Percentiles rank a stretch among this genome's conserved stretches.
phyloP scores from a whole-genome alignment of 2,888 invertebrate species.

The Dichetophora obliterata region DNA sequence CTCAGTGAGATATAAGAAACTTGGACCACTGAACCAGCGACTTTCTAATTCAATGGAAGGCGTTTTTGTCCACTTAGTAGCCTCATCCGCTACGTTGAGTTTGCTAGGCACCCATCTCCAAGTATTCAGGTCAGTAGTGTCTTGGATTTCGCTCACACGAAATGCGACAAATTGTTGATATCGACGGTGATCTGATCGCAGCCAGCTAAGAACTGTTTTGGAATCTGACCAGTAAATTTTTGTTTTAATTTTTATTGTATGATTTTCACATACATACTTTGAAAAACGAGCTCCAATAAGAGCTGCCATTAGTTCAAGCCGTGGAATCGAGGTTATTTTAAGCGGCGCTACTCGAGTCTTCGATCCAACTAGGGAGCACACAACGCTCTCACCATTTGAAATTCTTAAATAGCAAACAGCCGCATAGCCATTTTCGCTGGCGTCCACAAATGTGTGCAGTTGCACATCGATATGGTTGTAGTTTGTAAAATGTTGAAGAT shows the following conservation, averaged over 20 bases:
- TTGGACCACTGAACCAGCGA: slow-evolving; percentile 33
- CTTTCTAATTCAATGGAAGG: neutral
- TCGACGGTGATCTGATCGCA: slow-evolving; percentile 39
- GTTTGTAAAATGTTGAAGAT: neutral
- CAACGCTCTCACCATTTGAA: neutral
- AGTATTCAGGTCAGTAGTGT: neutral
- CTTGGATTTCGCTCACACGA: slow-evolving; percentile 37
- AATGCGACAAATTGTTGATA: slow-evolving; percentile 39
- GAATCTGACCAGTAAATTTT: slow-evolving; percentile 54
- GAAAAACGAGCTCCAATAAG: slow-evolving; percentile 43
- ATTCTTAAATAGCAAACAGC: slow-evolving; percentile 3
- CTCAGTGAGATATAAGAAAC: slow-evolving; percentile 23
- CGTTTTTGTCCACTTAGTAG: slow-evolving; percentile 35
- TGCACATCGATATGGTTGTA: neutral
- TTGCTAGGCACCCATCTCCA: slow-evolving; percentile 39
- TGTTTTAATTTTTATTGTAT: slow-evolving; percentile 36
- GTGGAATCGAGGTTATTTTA: slow-evolving; percentile 42
- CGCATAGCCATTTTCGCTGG: neutral
- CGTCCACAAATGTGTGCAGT: slow-evolving; percentile 34
- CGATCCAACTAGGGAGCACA: slow-evolving; percentile 36
- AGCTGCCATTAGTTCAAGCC: slow-evolving; percentile 44
- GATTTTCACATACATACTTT: slow-evolving; percentile 38
- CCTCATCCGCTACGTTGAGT: slow-evolving; percentile 40
- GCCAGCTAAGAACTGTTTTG: slow-evolving; percentile 52
- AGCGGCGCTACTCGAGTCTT: slow-evolving; percentile 45